Conservation (phyloP, 1,140 invertebrate genomes). For the Nebria ingens region DNA sequence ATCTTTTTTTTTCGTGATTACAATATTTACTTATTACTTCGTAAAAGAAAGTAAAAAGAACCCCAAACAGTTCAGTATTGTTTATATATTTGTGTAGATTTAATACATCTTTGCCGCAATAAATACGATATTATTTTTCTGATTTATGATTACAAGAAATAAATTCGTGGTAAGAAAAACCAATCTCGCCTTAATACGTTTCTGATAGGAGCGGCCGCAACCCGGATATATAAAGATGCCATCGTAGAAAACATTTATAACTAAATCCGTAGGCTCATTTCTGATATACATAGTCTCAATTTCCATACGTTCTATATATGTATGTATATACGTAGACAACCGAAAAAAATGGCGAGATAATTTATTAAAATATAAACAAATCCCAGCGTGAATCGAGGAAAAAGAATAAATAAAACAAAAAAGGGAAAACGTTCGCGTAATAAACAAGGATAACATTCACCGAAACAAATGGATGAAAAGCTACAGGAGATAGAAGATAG, state of each 20-base stretch:
- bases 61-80: no score
- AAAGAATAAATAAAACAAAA: no score
- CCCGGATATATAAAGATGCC: background rate
- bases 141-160: background rate
- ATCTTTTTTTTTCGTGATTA: no score
- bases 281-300: background rate
- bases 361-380: constrained; percentile 1
- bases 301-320: no score
- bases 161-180: background rate
- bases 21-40: no score
- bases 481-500: background rate
- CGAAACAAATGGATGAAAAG: background rate
- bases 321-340: no score
- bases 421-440: background rate
- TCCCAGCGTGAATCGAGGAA: no score
- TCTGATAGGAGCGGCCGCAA: background rate
- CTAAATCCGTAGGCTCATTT: background rate
- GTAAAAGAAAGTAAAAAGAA: no score
- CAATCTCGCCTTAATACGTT: background rate
- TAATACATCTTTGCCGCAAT: no score
- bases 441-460: background rate
- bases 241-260: background rate
- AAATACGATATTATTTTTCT: no score
- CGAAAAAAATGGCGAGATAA: background rate
- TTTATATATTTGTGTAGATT: no score